A percentile compares a stretch with the other conserved stretches of the same genome.
phyloP scores from a whole-genome alignment of 1,140 invertebrate genomes.

The Procambarus virginalis region DNA sequence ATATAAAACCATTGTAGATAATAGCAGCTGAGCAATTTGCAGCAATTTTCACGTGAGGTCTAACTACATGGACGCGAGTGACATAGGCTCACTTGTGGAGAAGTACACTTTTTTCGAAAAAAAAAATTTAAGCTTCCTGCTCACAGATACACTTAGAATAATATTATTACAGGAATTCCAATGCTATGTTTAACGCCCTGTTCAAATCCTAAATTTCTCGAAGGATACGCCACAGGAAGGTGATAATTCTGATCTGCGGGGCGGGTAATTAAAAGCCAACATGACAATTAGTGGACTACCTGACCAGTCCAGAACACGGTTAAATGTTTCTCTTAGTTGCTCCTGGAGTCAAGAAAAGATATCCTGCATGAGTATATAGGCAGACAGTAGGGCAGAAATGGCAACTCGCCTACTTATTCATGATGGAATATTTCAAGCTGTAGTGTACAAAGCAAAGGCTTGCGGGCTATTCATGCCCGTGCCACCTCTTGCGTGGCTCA shows the following conservation, averaged over 20 bases:
- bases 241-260: slow-evolving; percentile 38
- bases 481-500: no score
- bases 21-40: slow-evolving; percentile 21
- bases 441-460: no score
- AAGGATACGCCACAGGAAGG: slow-evolving; percentile 40
- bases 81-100: no score
- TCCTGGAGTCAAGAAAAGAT: neutral
- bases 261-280: slow-evolving; percentile 53
- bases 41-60: slow-evolving; percentile 33
- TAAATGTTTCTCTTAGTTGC: neutral
- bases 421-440: no score
- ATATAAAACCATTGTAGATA: slow-evolving; percentile 38
- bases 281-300: slow-evolving; percentile 57
- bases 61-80: neutral
- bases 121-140: no score
- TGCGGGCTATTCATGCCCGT: no score
- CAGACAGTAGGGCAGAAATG: no score
- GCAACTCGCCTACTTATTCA: no score
- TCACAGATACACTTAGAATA: neutral
- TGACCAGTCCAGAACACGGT: neutral
- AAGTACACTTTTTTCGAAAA: neutral
- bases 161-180: neutral
- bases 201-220: neutral
- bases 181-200: neutral
- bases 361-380: no score